Evolutionary conservation across 1,140 invertebrate species (phyloP).

Genomic region (Lasaia peninsularis): DNA sequence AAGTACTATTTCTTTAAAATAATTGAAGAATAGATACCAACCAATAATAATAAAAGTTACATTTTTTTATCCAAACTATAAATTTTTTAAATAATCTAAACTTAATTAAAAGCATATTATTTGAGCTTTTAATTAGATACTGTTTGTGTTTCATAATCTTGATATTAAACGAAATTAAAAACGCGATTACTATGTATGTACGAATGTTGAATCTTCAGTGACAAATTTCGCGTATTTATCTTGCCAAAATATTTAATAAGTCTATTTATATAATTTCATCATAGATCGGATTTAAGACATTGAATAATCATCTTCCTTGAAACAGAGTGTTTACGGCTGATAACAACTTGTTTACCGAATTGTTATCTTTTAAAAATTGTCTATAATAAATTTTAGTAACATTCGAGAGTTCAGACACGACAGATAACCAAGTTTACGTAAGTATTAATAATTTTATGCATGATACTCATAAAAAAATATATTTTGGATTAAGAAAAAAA

Average conservation of each 20-base stretch:
- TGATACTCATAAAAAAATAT: too few species aligned
- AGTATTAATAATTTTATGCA: not conserved
- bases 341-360: not conserved
- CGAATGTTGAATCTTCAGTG: not conserved
- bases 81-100: too few species aligned
- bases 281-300: not conserved
- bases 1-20: too few species aligned
- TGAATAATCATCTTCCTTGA: not conserved
- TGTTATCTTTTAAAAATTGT: not conserved
- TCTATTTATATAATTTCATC: constrained; percentile 23
- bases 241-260: constrained; percentile 23
- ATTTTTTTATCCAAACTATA: too few species aligned
- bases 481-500: too few species aligned
- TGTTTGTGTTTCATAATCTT: too few species aligned
- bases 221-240: not conserved
- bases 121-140: too few species aligned
- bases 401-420: not conserved
- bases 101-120: too few species aligned
- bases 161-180: too few species aligned
- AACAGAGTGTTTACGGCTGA: not conserved
- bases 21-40: too few species aligned
- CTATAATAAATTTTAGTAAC: not conserved
- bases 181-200: too few species aligned
- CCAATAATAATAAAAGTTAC: too few species aligned
- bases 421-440: not conserved